A percentile compares a stretch with the other conserved stretches of the same genome.
Evolutionary conservation across 2,888 invertebrate genomes (phyloP).

Genomic region (Perizoma affinitatum): DNA sequence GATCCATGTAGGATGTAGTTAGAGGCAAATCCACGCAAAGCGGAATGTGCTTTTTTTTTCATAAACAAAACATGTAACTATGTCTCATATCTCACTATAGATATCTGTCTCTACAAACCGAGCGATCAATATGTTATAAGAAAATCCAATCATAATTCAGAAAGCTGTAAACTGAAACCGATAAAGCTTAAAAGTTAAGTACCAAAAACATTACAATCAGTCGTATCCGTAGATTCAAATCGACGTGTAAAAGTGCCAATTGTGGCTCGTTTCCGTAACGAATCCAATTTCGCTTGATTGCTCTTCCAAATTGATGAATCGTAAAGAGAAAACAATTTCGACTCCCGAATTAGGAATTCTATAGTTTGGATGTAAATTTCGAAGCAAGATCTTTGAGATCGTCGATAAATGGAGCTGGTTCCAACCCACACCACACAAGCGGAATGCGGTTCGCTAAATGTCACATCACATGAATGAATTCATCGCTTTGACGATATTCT

Average conservation of each 20-base stretch:
- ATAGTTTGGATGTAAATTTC: slow-evolving; percentile 26
- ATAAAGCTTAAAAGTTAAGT: slow-evolving; percentile 40
- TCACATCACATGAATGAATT: too few species aligned
- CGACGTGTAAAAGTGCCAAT: slow-evolving; percentile 59
- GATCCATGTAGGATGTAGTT: too few species aligned
- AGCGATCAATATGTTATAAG: slow-evolving; percentile 7
- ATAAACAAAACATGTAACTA: neutral
- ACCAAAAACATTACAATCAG: slow-evolving; percentile 46
- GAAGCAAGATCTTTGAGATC: slow-evolving; percentile 13
- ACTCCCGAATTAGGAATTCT: slow-evolving; percentile 49
- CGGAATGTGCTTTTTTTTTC: too few species aligned
- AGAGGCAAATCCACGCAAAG: neutral
- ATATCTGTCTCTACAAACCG: neutral
- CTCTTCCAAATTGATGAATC: slow-evolving; percentile 57
- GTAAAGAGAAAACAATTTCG: slow-evolving; percentile 60
- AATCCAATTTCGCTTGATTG: slow-evolving; percentile 61
- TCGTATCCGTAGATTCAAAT: slow-evolving; percentile 53
- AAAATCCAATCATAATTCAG: slow-evolving; percentile 29
- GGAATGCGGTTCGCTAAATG: too few species aligned
- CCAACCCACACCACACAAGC: too few species aligned
- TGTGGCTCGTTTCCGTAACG: slow-evolving; percentile 58
- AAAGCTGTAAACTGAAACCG: slow-evolving; percentile 29
- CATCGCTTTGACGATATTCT: too few species aligned
- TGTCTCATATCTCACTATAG: neutral
- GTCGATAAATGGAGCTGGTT: slow-evolving; percentile 7